A percentile compares a stretch with the other conserved stretches of the same genome.
Conservation (phyloP, 2,888 invertebrate species). For the Caenorhabditis auriculariae region DNA sequence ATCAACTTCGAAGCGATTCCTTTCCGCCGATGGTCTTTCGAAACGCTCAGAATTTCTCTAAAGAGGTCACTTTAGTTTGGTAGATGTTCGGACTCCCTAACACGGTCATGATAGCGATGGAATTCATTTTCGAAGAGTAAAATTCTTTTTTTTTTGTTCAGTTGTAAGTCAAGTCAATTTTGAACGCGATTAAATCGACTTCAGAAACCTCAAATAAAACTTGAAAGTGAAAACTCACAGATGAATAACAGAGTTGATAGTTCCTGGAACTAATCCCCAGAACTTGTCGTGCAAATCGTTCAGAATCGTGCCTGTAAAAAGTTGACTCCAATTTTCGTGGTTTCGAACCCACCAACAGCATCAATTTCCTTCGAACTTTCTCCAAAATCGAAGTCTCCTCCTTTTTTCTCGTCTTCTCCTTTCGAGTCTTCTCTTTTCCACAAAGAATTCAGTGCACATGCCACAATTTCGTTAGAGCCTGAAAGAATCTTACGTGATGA, state of each 20-base stretch:
- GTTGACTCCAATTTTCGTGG: too few species aligned
- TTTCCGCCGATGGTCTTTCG: slow-evolving; percentile 13
- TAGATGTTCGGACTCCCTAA: too few species aligned
- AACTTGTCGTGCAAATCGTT: slow-evolving; percentile 24
- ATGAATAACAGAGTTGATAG: slow-evolving; percentile 17
- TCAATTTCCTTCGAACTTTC: slow-evolving; percentile 6
- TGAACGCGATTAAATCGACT: too few species aligned
- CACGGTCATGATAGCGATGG: too few species aligned
- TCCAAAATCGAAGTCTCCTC: slow-evolving; percentile 17
- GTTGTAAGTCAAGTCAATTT: too few species aligned
- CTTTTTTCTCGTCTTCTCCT: slow-evolving; percentile 4
- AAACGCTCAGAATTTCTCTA: slow-evolving; percentile 23
- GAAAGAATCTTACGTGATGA: too few species aligned
- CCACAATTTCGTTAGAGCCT: slow-evolving; percentile 22
- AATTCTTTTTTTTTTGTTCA: too few species aligned
- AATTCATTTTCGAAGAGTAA: too few species aligned
- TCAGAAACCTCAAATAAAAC: neutral
- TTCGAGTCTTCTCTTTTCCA: slow-evolving; percentile 13
- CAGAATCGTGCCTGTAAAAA: too few species aligned
- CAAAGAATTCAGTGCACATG: slow-evolving; percentile 25
- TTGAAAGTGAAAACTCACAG: slow-evolving; percentile 8
- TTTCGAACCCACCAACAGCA: slow-evolving; percentile 15
- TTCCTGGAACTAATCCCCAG: slow-evolving; percentile 15
- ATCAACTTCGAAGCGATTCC: slow-evolving; percentile 23
- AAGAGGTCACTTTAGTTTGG: too few species aligned